A percentile compares a stretch with the other conserved stretches of the same genome.
Evolutionary conservation across 2,797 vertebrate species (phyloP).

Genomic region (Gallinago solitaria): DNA sequence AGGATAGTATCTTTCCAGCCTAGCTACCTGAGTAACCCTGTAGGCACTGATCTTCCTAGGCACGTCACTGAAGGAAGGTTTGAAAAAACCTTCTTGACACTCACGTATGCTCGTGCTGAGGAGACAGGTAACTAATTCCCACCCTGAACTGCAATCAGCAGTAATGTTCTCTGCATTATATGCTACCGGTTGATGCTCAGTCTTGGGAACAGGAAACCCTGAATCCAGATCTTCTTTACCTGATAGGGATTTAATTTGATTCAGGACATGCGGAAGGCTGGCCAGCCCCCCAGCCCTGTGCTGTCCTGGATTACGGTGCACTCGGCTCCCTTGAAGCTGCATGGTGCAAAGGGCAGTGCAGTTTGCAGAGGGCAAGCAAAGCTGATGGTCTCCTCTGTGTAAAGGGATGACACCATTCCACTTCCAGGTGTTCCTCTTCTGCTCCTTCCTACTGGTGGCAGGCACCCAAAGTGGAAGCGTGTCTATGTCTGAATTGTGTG

Average conservation of each 20-base stretch:
- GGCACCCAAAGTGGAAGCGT: background rate
- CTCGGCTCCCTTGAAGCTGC: accelerated
- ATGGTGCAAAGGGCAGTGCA: background rate
- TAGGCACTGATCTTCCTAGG: background rate
- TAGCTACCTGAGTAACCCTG: background rate
- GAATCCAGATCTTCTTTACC: background rate
- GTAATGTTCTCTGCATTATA: background rate
- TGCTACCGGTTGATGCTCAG: background rate
- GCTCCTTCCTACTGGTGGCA: background rate
- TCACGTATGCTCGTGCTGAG: background rate
- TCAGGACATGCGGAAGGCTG: accelerated
- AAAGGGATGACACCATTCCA: background rate
- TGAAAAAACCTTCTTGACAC: background rate
- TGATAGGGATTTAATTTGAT: background rate
- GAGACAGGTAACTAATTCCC: background rate
- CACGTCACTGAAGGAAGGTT: background rate
- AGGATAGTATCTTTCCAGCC: background rate
- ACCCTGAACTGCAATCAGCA: background rate
- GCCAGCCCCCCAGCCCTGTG: background rate
- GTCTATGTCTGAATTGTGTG: background rate
- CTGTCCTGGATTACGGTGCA: background rate
- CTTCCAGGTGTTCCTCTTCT: background rate
- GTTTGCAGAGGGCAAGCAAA: background rate
- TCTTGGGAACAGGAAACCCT: background rate
- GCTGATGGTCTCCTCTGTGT: background rate